Evolutionary conservation across 2,797 vertebrate species (phyloP).

Genomic region (Anniella stebbinsi): DNA sequence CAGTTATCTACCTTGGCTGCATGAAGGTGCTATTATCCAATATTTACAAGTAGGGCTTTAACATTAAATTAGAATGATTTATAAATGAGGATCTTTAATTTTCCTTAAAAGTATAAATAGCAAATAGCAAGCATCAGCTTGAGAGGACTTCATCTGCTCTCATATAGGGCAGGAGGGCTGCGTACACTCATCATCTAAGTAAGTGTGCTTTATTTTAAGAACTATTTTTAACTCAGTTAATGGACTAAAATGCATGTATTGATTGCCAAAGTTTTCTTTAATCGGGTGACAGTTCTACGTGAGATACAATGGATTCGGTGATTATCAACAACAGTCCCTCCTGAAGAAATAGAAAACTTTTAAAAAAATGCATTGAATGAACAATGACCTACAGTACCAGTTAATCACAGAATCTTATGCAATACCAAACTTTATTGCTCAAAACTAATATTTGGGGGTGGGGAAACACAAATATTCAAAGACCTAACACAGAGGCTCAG

Average conservation of each 20-base stretch:
- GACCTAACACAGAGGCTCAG: conserved; percentile 76
- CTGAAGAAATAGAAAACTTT: not conserved
- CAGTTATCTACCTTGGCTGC: no score
- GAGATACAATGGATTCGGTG: not conserved
- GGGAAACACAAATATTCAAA: conserved; percentile 74
- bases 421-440: conserved; percentile 83
- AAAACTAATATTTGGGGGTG: conserved; percentile 76
- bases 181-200: no score
- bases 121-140: not conserved
- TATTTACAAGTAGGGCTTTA: not conserved
- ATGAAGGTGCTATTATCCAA: not conserved
- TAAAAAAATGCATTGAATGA: not conserved
- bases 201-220: no score
- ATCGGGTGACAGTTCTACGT: not conserved
- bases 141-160: not conserved
- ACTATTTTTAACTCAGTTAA: not conserved
- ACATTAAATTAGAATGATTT: not conserved
- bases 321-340: not conserved
- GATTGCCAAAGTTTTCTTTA: no score
- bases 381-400: not conserved
- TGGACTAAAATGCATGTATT: not conserved
- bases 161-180: no score
- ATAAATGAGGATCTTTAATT: no score
- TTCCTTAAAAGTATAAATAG: not conserved
- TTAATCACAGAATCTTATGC: conserved; percentile 59